Evolutionary conservation across 2,113 vertebrate genomes (phyloP).

Genomic region (Gymnogyps californianus): DNA sequence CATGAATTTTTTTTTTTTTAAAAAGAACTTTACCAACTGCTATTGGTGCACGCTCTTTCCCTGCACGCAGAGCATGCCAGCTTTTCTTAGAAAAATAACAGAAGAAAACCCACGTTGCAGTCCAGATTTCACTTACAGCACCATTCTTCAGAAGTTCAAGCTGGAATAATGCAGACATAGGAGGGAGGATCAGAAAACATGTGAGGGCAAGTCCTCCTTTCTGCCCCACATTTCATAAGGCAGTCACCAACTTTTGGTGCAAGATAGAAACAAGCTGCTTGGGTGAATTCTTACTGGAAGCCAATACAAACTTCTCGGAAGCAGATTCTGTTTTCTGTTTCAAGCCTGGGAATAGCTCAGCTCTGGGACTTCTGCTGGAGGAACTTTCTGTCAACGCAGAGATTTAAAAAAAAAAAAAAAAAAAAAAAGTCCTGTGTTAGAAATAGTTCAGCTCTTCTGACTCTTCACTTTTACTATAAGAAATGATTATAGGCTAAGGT

Average conservation of each 20-base stretch:
- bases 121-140: not conserved
- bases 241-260: not conserved
- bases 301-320: not conserved
- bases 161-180: not conserved
- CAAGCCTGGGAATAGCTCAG: not conserved
- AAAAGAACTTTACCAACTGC: not conserved
- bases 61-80: rapidly evolving
- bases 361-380: not conserved
- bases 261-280: not conserved
- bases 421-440: not conserved
- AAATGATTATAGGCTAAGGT: slow-evolving; percentile 15
- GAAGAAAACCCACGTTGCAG: not conserved
- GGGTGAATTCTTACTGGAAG: not conserved
- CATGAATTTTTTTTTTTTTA: not conserved
- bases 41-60: not conserved
- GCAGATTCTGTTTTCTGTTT: not conserved
- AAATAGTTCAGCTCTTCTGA: not conserved
- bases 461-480: slow-evolving; percentile 21
- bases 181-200: not conserved
- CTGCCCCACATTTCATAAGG: not conserved
- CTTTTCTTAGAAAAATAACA: not conserved
- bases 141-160: not conserved
- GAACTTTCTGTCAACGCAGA: not conserved
- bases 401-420: not conserved
- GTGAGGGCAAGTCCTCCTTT: not conserved